phyloP scores from a whole-genome alignment of 1,140 invertebrate species.

The Pristionchus pacificus region DNA sequence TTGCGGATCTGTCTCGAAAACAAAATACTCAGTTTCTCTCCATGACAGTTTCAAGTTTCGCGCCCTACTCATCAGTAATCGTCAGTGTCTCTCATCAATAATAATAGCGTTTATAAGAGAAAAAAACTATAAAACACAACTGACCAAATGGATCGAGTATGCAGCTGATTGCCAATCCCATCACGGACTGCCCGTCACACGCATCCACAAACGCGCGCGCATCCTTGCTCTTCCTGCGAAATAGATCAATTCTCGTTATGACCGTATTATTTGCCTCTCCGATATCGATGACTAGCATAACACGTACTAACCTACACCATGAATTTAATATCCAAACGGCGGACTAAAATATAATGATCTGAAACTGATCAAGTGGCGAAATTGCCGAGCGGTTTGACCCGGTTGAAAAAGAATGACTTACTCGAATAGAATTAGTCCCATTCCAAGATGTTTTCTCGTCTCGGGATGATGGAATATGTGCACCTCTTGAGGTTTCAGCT shows the following conservation, averaged over 20 bases:
- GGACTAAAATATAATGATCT: not conserved
- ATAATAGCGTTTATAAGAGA: too few species aligned
- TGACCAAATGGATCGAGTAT: conserved; percentile 27
- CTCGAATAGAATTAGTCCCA: conserved; percentile 36
- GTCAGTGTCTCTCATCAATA: too few species aligned
- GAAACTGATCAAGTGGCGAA: conserved; percentile 12
- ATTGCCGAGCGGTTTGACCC: not conserved
- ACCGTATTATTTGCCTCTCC: not conserved
- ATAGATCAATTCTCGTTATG: conserved; percentile 1
- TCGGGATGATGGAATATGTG: conserved; percentile 26
- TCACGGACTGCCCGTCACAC: conserved; percentile 16
- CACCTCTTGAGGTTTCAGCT: conserved; percentile 3
- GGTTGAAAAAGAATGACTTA: not conserved
- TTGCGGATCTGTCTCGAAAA: too few species aligned
- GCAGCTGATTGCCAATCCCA: conserved; percentile 18
- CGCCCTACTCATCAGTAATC: too few species aligned
- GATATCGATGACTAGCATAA: too few species aligned
- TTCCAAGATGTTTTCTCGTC: conserved; percentile 30
- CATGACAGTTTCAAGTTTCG: too few species aligned
- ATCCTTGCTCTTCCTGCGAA: conserved; percentile 5
- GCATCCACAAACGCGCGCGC: conserved; percentile 16
- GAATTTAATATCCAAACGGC: too few species aligned
- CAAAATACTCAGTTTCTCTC: too few species aligned
- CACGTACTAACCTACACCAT: too few species aligned
- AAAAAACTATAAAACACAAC: too few species aligned